Evolutionary conservation across 2,888 invertebrate species (phyloP).

Genomic region (Eupithecia subfuscata): DNA sequence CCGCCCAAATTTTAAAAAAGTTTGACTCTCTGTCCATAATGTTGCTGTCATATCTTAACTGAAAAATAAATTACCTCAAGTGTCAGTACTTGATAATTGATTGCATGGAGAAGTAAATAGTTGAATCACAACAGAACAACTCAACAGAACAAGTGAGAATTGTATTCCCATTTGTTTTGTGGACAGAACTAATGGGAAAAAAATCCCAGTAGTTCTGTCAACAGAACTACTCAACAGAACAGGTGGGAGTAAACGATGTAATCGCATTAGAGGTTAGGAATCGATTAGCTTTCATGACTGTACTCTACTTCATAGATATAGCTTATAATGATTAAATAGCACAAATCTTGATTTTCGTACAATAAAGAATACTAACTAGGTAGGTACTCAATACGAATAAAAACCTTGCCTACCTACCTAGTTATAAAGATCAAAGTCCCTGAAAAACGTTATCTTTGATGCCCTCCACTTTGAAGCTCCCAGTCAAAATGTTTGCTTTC

Average conservation of each 20-base stretch:
- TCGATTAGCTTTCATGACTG: neutral
- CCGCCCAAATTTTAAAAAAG: neutral
- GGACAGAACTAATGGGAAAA: too few species aligned
- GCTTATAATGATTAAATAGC: neutral
- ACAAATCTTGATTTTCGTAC: neutral
- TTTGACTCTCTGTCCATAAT: neutral
- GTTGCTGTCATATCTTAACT: too few species aligned
- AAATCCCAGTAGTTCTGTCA: too few species aligned
- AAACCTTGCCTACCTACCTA: neutral
- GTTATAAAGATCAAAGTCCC: conserved; percentile 37
- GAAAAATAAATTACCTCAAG: too few species aligned
- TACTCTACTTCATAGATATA: neutral
- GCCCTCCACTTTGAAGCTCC: conserved; percentile 34
- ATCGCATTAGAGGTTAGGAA: neutral
- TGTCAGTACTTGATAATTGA: too few species aligned
- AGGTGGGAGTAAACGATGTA: too few species aligned
- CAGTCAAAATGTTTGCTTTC: conserved; percentile 42
- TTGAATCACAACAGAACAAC: too few species aligned
- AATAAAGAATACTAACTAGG: neutral
- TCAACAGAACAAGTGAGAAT: too few species aligned
- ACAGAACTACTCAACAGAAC: too few species aligned
- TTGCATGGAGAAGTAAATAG: too few species aligned
- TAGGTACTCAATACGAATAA: neutral
- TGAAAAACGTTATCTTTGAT: conserved; percentile 13
- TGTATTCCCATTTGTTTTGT: too few species aligned